Percentiles rank a stretch among this genome's conserved stretches.
Conservation (phyloP, 2,888 invertebrate species). For the Spodoptera exigua region DNA sequence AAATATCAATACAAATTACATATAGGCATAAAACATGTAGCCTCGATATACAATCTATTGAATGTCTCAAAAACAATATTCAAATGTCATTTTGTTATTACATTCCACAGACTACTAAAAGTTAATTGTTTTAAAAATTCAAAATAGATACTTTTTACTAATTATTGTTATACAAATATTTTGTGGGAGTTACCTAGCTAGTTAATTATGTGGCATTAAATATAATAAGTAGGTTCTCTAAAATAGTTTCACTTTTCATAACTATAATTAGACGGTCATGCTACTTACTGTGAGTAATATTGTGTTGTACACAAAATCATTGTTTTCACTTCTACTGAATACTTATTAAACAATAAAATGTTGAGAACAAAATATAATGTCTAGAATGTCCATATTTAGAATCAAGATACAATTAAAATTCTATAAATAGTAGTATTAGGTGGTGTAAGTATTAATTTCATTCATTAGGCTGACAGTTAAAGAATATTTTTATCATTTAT, state of each 20-base stretch:
- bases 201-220: background rate
- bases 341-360: slow-evolving; percentile 17
- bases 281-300: background rate
- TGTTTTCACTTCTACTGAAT: slow-evolving; percentile 40
- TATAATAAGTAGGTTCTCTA: background rate
- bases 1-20: slow-evolving; percentile 78
- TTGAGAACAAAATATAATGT: background rate
- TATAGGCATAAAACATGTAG: slow-evolving; percentile 63
- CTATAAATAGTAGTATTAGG: slow-evolving; percentile 4
- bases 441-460: slow-evolving; percentile 1
- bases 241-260: slow-evolving; percentile 13
- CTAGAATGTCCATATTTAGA: background rate
- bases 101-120: slow-evolving; percentile 21
- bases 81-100: slow-evolving; percentile 42
- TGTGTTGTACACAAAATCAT: slow-evolving; percentile 17
- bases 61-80: slow-evolving; percentile 46
- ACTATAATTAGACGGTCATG: too few species aligned
- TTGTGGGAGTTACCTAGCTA: background rate
- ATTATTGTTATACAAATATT: too few species aligned
- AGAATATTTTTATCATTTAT: background rate
- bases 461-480: background rate
- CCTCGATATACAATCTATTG: slow-evolving; percentile 53
- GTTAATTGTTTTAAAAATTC: slow-evolving; percentile 12
- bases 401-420: slow-evolving; percentile 1
- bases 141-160: too few species aligned